Base-by-base conservation (phyloP, 2,113 vertebrate genomes). In the Cyanoderma ruficeps region DNA sequence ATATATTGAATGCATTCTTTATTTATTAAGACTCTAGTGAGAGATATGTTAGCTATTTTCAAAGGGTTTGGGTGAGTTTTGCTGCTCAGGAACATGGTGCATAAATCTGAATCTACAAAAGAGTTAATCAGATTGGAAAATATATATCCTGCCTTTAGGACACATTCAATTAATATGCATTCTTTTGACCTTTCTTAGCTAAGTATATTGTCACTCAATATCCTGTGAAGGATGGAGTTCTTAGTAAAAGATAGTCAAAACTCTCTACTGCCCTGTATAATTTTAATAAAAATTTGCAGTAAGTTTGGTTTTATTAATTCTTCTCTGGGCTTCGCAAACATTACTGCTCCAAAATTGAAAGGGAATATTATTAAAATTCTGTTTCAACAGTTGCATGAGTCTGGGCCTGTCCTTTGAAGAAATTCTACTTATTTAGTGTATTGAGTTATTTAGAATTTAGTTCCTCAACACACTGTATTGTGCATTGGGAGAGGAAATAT, bases 221-320 rank as follows among this genome's bases (percentile, higher is more conserved):
- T 74, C 60, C 60, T 84, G 47, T 61, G 47, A 88, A 80, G 22
- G 18, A 88, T 67, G 49, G 50, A 83, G 52, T 63, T 92, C 33
- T 78, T 72, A 41, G 53, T 30, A 90, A 70, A 88, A 74, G 33
- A 42, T 67, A 92, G 79, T 52, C 39, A 93, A 86, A 59, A 75
- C 24, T 59, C 49, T 88, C 46, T 74, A 41, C 63, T 87, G 39
- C 24, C 71, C 33, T 59, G 39, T 71, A 78, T 75, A 10, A 52
- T 89, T 93, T 94, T 74, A 96, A 96, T 81, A 80, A 89, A 74
- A 92, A 81, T 94, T 63, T 55, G 10, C 25, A 68, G 11, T 59
- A 88, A 67, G 31, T 71, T 92, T 87, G 37, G 15, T 82, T 94
- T 92, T 91, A 74, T 60, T 89, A 75, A 79, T 84, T 91, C 56